Base-by-base conservation (phyloP, 2,888 invertebrate species). In the Ethmia dodecea region DNA sequence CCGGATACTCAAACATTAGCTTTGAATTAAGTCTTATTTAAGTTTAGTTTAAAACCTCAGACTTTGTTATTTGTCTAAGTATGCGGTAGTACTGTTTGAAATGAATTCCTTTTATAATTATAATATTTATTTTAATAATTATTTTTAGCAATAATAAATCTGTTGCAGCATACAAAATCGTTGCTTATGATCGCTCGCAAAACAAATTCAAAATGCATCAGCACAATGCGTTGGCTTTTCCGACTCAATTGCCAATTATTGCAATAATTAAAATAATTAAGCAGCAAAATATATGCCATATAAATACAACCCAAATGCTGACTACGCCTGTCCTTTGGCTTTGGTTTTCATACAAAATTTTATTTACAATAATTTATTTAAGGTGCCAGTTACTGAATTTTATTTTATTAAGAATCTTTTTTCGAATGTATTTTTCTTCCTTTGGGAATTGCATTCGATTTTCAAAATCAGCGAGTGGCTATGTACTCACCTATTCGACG, bases 271-370 rank as follows among this genome's bases (percentile, higher is more conserved):
- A 75, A 64, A 38, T 2, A 33, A 75, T 56, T 64, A 81, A 83
- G 83, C 84, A 66, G 80, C 84, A 84, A 83, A 81, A 72, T 55
- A 83, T 80, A 75, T 64, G 69, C 71, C 69, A 68, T 66, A 70
- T 59, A 72, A 31, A 31, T 31, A 31, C n/a, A 31, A 14, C 24
- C 12, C 12, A 20, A 30, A 30, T 12, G 22, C 22, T n/a, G 11
- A 12, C 26, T 26, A 26, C 6, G 12, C 38, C 38, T 13, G 34
- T 38, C 34, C 24, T 20, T 38, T 31, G 34, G 33, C 31, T 33
- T 22, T 22, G n/a, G 3, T 6, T 22, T 22, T 22, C n/a, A 8
- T 22, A n/a, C n/a, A n/a, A n/a, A n/a, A n/a, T 22, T 18, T 27
- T 22, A 22, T 22, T 22, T 9, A 22, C 22, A 22, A n/a, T 28